phyloP scores from a whole-genome alignment of 2,113 vertebrate species.

The Eudyptes chrysolophus region DNA sequence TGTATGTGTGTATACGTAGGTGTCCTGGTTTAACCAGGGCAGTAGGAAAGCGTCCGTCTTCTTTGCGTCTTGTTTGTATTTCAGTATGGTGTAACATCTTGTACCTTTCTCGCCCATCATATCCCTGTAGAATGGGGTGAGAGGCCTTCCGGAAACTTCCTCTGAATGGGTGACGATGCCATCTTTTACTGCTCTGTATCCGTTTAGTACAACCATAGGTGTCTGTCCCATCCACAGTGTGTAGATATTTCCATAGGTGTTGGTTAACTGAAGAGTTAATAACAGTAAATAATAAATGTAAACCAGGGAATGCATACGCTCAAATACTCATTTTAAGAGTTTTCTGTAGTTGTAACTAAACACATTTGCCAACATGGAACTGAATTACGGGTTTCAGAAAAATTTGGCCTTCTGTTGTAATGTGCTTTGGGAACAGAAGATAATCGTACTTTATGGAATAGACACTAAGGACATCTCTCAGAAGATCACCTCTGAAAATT shows the following conservation, averaged over 20 bases:
- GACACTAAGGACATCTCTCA: neutral
- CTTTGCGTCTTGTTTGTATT: neutral
- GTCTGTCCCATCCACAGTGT: slow-evolving; percentile 64
- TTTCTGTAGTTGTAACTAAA: neutral
- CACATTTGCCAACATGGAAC: fast-evolving
- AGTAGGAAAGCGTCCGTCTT: neutral
- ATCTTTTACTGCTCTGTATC: slow-evolving; percentile 64
- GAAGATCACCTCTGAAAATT: neutral
- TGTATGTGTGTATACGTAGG: no score
- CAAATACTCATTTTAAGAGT: neutral
- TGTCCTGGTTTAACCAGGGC: no score
- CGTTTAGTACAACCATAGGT: slow-evolving; percentile 59
- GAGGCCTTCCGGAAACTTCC: slow-evolving; percentile 53
- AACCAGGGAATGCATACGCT: neutral
- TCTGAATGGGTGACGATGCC: slow-evolving; percentile 60
- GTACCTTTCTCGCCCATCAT: slow-evolving; percentile 71
- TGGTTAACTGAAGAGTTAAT: slow-evolving; percentile 43
- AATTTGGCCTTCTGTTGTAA: neutral
- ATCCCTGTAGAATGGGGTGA: slow-evolving; percentile 55
- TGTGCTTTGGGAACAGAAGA: neutral
- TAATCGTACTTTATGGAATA: neutral
- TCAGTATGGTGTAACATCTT: neutral
- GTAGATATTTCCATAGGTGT: slow-evolving; percentile 49
- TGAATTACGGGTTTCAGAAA: neutral
- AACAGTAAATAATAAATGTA: neutral